Percentiles rank a stretch among this genome's conserved stretches.
phyloP scores from a whole-genome alignment of 2,888 invertebrate genomes.

The Chorisops tibialis region DNA sequence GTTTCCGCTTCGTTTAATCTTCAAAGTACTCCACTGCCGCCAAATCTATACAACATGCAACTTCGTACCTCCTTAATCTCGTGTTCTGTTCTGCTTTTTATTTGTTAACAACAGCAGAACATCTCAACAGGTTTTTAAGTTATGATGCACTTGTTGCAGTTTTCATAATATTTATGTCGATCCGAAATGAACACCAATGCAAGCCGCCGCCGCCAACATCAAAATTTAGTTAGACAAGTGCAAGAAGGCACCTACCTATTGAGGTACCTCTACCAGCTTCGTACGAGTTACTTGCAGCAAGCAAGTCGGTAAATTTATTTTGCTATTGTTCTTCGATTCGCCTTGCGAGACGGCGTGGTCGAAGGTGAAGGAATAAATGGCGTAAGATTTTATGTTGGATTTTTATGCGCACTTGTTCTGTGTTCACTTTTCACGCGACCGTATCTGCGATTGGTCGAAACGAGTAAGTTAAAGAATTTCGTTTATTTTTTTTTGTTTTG shows the following conservation, averaged over 20 bases:
- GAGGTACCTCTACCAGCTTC: too few relatives aligned
- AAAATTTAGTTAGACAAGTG: conserved; percentile 13
- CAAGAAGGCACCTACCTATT: not conserved
- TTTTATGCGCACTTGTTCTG: not conserved
- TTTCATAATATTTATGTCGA: conserved; percentile 24
- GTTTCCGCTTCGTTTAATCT: too few relatives aligned
- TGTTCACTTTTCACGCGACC: conserved; percentile 17
- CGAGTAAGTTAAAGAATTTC: too few relatives aligned
- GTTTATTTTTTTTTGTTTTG: too few relatives aligned
- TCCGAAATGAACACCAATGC: conserved; percentile 18
- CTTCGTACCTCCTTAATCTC: too few relatives aligned
- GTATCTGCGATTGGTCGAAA: conserved; percentile 1
- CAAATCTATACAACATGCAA: too few relatives aligned
- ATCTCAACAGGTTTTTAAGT: conserved; percentile 13
- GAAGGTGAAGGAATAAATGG: conserved; percentile 14
- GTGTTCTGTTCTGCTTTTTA: too few relatives aligned
- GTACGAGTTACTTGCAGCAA: conserved; percentile 12
- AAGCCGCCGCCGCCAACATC: conserved; percentile 16
- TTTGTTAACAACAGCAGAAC: too few relatives aligned
- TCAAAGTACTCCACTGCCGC: too few relatives aligned
- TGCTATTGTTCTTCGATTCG: conserved; percentile 20
- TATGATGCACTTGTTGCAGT: conserved; percentile 25
- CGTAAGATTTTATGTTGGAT: not conserved
- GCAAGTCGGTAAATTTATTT: conserved; percentile 22
- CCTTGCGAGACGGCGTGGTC: not conserved